phyloP scores from a whole-genome alignment of 2,888 invertebrate genomes.

The Deilephila elpenor region DNA sequence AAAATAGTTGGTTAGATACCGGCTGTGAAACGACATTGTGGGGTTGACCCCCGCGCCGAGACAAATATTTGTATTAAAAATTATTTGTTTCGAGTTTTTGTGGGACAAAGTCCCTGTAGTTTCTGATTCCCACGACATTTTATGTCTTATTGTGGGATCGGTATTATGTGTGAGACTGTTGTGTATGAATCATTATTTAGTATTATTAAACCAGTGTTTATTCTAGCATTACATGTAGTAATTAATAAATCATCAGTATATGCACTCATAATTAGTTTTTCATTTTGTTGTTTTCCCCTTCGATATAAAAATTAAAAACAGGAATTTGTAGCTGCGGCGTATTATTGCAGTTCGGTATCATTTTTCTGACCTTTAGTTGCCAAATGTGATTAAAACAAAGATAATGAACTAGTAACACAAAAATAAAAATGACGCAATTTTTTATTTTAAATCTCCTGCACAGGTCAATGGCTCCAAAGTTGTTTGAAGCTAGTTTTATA shows the following conservation, averaged over 20 bases:
- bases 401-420: not conserved
- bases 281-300: not conserved
- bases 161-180: not conserved
- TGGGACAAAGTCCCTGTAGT: too few relatives aligned
- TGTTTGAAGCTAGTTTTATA: not conserved
- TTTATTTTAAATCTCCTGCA: not conserved
- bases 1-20: too few relatives aligned
- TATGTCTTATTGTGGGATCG: too few relatives aligned
- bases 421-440: not conserved
- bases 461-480: not conserved
- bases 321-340: not conserved
- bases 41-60: too few relatives aligned
- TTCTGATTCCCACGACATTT: too few relatives aligned
- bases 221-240: not conserved
- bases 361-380: not conserved
- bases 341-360: not conserved
- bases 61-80: too few relatives aligned
- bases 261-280: not conserved
- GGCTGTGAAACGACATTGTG: too few relatives aligned
- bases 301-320: not conserved
- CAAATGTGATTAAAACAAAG: not conserved
- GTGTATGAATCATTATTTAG: not conserved
- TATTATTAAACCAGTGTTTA: constrained; percentile 2
- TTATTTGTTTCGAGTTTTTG: too few relatives aligned
- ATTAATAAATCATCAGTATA: not conserved